phyloP scores from a whole-genome alignment of 1,140 invertebrate genomes.

The Phymastichus coffea region DNA sequence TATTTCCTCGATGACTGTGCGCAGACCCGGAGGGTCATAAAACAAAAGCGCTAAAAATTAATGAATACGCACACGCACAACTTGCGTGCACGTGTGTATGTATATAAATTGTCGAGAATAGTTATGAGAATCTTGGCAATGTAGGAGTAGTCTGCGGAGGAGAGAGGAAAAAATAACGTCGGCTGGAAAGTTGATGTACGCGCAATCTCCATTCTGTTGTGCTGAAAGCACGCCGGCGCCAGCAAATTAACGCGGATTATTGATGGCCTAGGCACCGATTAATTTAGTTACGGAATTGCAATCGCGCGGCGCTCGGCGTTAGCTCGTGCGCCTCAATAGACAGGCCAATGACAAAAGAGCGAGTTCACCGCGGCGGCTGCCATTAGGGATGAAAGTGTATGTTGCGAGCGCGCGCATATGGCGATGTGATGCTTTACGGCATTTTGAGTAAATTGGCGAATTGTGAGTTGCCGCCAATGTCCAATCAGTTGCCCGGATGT shows the following conservation, averaged over 20 bases:
- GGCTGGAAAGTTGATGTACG: constrained; percentile 6
- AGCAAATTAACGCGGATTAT: constrained; percentile 28
- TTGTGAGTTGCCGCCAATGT: too few species aligned
- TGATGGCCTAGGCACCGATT: constrained; percentile 24
- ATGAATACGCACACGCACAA: neutral
- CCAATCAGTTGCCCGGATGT: too few species aligned
- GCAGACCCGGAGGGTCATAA: too few species aligned
- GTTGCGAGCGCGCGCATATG: constrained; percentile 9
- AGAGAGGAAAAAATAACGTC: neutral
- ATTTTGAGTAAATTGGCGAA: constrained; percentile 52
- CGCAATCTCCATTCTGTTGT: neutral
- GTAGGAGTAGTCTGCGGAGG: neutral
- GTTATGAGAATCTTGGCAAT: constrained; percentile 12
- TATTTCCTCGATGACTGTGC: too few species aligned
- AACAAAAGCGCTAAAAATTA: too few species aligned
- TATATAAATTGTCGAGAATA: too few species aligned
- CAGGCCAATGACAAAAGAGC: constrained; percentile 13
- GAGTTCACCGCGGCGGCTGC: neutral
- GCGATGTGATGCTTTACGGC: constrained; percentile 40
- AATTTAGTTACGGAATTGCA: constrained; percentile 28
- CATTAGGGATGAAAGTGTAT: constrained; percentile 18
- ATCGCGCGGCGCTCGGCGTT: neutral
- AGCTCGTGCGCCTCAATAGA: neutral
- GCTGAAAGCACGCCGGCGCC: too few species aligned
- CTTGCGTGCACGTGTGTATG: too few species aligned